Conservation (phyloP, 1,140 invertebrate species). For the Aethina tumida region DNA sequence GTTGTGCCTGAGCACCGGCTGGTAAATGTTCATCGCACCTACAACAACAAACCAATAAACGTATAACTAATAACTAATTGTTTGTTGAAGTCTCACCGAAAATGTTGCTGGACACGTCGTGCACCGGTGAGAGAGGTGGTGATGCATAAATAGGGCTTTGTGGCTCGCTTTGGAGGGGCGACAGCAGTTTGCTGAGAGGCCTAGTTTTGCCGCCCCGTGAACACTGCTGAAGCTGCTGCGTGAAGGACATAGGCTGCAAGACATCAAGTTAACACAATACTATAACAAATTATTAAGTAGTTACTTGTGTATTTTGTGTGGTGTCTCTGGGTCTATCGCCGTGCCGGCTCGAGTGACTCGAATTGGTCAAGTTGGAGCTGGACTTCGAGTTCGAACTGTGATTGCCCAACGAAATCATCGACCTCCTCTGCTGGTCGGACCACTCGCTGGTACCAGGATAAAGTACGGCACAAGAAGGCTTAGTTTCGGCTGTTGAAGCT, state of each 20-base stretch:
- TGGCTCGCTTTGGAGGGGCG: conserved; percentile 62
- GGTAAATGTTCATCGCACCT: conserved; percentile 35
- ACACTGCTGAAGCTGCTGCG: conserved; percentile 65
- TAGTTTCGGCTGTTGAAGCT: conserved; percentile 57
- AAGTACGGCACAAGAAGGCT: conserved; percentile 53
- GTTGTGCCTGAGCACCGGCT: conserved; percentile 32
- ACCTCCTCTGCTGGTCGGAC: conserved; percentile 53
- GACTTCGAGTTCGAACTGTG: conserved; percentile 63
- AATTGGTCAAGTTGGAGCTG: conserved; percentile 56
- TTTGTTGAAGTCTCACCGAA: conserved; percentile 25
- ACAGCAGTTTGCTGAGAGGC: conserved; percentile 50
- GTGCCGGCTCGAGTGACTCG: conserved; percentile 34
- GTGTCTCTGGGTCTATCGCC: conserved; percentile 30
- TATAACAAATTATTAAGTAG: conserved; percentile 4
- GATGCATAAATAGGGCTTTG: conserved; percentile 68
- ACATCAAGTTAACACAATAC: neutral
- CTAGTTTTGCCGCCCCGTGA: conserved; percentile 46
- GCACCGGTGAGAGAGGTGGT: conserved; percentile 60
- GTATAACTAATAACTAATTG: neutral
- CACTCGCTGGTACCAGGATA: conserved; percentile 46
- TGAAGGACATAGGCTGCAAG: conserved; percentile 54
- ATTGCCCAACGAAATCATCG: conserved; percentile 60
- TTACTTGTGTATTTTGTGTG: conserved; percentile 22
- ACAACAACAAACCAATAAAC: conserved; percentile 9
- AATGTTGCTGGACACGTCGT: conserved; percentile 38